Evolutionary conservation across 2,113 vertebrate genomes (phyloP).

Genomic region (Rhinopomastus cyanomelas): DNA sequence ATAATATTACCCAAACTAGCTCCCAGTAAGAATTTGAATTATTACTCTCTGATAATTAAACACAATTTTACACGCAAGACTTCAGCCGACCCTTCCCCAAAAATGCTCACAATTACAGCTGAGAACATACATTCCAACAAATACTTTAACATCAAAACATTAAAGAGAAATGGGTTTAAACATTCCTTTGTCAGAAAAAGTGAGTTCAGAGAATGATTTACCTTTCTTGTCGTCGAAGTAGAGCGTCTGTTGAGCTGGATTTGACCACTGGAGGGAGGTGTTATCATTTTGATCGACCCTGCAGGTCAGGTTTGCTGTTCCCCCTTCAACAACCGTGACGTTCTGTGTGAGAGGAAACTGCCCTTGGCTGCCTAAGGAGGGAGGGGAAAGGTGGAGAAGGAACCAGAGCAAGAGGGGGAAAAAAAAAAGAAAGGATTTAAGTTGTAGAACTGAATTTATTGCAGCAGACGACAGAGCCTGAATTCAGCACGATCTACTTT

Average conservation of each 20-base stretch:
- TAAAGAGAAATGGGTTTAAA: background rate
- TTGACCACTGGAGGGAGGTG: slow-evolving; percentile 99
- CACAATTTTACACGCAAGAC: background rate
- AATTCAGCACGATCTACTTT: background rate
- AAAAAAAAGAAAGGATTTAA: slow-evolving; percentile 44
- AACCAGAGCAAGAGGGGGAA: background rate
- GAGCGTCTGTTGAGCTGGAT: slow-evolving; percentile 98
- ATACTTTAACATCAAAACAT: background rate
- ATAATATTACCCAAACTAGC: background rate
- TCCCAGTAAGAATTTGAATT: background rate
- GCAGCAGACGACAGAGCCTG: background rate
- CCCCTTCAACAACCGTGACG: slow-evolving; percentile 93
- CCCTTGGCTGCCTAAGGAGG: slow-evolving; percentile 85
- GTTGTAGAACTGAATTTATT: slow-evolving; percentile 33
- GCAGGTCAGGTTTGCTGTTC: slow-evolving; percentile 95
- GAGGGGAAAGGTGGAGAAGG: background rate
- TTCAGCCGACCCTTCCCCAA: accelerated
- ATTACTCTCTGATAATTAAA: background rate
- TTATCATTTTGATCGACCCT: slow-evolving; percentile 99
- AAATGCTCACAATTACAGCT: background rate
- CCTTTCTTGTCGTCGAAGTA: slow-evolving; percentile 99
- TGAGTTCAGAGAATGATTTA: slow-evolving; percentile 69
- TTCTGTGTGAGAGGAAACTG: slow-evolving; percentile 97
- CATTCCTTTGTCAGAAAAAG: background rate
- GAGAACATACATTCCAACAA: background rate